These are phyloP conservation scores for Anthoptus insignis DNA, from an alignment of 2,888 invertebrate species.

Conservation along the genomic window DNA sequence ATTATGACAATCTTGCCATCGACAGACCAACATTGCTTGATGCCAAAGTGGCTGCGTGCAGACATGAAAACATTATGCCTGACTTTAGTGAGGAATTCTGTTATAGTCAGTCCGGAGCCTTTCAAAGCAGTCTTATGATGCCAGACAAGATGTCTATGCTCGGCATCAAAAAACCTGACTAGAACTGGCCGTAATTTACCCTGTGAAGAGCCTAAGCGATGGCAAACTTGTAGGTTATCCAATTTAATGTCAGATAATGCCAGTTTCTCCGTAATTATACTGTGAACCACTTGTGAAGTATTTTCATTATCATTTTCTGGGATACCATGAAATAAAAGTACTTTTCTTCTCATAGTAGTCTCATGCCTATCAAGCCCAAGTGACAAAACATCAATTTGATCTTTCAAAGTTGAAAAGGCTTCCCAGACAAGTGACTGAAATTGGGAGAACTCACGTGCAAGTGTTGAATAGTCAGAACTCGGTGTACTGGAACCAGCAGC, in stretches of 20 bases:
- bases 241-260: background rate
- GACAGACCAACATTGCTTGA: background rate
- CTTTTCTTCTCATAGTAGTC: conserved; percentile 9
- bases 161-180: background rate
- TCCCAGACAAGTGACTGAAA: conserved; percentile 9
- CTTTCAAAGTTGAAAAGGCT: background rate
- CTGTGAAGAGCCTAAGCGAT: background rate
- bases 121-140: background rate
- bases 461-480: background rate
- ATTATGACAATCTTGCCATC: conserved; percentile 6
- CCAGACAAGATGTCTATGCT: background rate
- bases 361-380: background rate
- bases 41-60: background rate
- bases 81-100: background rate
- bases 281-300: background rate
- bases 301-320: background rate
- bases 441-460: background rate
- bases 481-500: background rate
- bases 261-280: background rate
- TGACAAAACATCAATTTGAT: background rate
- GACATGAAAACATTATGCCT: conserved; percentile 4
- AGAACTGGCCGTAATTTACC: background rate
- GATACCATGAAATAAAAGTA: background rate
- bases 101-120: background rate
- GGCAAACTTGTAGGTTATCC: background rate